Conservation (phyloP, 2,888 invertebrate species). For the Netelia virgata region DNA sequence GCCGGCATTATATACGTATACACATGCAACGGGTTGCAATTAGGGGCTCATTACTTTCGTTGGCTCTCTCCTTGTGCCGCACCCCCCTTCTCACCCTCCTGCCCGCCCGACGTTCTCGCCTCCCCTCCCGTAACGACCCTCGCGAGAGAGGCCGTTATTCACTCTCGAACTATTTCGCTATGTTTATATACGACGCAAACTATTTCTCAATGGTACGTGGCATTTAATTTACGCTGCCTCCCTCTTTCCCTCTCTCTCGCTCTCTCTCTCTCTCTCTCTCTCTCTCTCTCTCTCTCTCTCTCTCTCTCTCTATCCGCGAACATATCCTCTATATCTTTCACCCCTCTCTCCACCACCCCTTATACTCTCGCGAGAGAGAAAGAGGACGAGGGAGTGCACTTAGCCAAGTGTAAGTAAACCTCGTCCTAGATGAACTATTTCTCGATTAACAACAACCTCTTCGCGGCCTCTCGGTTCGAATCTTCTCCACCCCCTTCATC, state of each 20-base stretch:
- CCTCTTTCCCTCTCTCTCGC: constrained; percentile 38
- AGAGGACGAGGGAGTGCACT: constrained; percentile 26
- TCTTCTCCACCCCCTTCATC: not conserved
- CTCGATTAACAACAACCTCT: constrained; percentile 68
- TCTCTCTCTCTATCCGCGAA: constrained; percentile 28
- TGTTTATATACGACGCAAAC: constrained; percentile 72
- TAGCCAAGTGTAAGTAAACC: constrained; percentile 44
- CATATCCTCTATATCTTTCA: constrained; percentile 49
- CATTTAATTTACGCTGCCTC: constrained; percentile 70
- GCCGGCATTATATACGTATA: constrained; percentile 53
- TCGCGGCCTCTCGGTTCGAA: constrained; percentile 3
- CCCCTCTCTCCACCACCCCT: not conserved
- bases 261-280: constrained; percentile 48
- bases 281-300: constrained; percentile 49
- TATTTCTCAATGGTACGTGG: constrained; percentile 73
- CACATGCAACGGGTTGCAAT: constrained; percentile 73
- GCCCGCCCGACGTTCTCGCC: constrained; percentile 33
- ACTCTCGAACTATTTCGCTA: constrained; percentile 74
- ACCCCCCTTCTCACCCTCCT: constrained; percentile 34
- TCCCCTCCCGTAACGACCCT: constrained; percentile 74
- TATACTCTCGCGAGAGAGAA: constrained; percentile 52
- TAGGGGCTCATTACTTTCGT: constrained; percentile 77
- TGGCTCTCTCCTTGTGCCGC: constrained; percentile 67
- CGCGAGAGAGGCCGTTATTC: constrained; percentile 73
- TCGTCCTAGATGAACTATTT: constrained; percentile 66